phyloP scores from a whole-genome alignment of 2,797 vertebrate species.

The Pipistrellus nathusii region DNA sequence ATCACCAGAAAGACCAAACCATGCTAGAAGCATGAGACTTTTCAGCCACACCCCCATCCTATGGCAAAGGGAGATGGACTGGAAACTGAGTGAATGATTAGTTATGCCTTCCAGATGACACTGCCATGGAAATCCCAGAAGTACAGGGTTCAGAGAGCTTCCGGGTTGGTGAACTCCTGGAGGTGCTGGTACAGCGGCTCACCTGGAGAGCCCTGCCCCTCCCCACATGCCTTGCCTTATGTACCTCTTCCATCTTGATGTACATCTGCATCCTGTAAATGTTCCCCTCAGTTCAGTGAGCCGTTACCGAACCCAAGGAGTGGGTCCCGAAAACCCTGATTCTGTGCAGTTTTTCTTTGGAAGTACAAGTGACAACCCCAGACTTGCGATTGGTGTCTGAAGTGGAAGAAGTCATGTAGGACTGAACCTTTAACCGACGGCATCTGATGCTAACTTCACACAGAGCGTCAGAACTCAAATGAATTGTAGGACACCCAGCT shows the following conservation, averaged over 20 bases:
- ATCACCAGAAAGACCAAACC: background rate
- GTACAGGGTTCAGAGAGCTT: background rate
- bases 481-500: background rate
- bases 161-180: background rate
- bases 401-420: background rate
- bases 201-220: background rate
- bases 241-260: background rate
- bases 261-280: background rate
- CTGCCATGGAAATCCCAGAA: background rate
- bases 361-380: background rate
- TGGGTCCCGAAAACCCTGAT: background rate
- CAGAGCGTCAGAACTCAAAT: background rate
- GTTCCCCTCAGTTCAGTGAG: background rate
- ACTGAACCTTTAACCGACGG: background rate
- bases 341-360: background rate
- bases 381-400: background rate
- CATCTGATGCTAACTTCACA: background rate
- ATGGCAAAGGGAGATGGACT: background rate
- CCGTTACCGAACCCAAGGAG: background rate
- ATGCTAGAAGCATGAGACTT: background rate
- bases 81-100: background rate
- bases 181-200: background rate
- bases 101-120: background rate
- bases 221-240: too few relatives aligned
- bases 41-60: background rate